Base-by-base conservation (phyloP, 2,797 vertebrate genomes). In the Crenichthys baileyi region DNA sequence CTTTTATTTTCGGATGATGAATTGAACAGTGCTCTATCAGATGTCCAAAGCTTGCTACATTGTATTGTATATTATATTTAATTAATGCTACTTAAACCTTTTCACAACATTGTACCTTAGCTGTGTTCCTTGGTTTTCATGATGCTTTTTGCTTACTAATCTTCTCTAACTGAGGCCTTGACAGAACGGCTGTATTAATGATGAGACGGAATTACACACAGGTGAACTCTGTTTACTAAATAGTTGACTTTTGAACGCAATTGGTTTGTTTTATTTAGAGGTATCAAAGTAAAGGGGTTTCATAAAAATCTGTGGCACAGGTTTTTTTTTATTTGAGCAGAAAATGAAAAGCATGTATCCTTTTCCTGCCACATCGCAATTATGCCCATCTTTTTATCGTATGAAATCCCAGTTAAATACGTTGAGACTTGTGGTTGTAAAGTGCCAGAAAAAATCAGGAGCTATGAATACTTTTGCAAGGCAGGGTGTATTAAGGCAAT, bases 401-500 rank as follows among this genome's bases (percentile, higher is more conserved):
- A 26, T 58, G 1, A n/a, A 26, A 1, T 58, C 5, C 24, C 1
- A 58, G 3, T 9, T 58, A 58, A 26, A 58, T n/a, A n/a, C 56
- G 3, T n/a, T 26, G n/a, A 12, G 7, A n/a, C 24, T n/a, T 58
- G 24, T 18, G 7, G 53, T 51, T 51, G 15, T 55, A 55, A 55
- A 55, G 53, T 55, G 53, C 24, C 24, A 11, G 24, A 58, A 3
- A 58, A 58, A 13, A n/a, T 51, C 15, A 15, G 4, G 50, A 13
- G 50, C 12, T 58, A 13, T 26, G 9, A 58, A 3, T 3, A 58
- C 7, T n/a, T 12, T 26, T 58, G 24, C n/a, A 26, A 26, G 3
- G 50, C 20, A 15, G 50, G 18, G 20, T 73, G 44, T 79, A 78
- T 65, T 80, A 31, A 76, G 56, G 72, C 4, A 60, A 3, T 6